Evolutionary conservation across 92 coral and sea anemone genomes (phyloP).

Genomic region (Anthopleura xanthogrammica): DNA sequence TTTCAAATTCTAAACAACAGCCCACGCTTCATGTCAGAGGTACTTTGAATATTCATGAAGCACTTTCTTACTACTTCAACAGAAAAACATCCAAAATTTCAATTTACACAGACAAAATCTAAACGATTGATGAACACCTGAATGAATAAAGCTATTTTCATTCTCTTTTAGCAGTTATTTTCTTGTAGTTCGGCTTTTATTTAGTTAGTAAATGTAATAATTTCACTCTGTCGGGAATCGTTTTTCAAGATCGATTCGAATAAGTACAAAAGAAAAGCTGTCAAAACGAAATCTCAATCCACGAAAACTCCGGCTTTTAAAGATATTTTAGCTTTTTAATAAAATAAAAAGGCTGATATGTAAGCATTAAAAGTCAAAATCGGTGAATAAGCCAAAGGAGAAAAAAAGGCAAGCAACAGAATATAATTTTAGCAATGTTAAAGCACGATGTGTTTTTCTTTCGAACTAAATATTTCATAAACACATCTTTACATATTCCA

Average conservation of each 20-base stretch:
- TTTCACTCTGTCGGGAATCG: neutral
- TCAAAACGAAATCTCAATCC: constrained; percentile 15
- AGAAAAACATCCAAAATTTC: constrained; percentile 2
- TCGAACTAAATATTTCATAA: neutral
- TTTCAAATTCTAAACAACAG: constrained; percentile 27
- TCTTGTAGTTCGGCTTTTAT: neutral
- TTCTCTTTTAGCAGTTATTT: neutral
- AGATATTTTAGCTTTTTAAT: neutral
- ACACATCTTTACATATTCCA: neutral
- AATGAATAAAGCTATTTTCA: neutral
- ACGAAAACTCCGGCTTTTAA: neutral
- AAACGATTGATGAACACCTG: neutral
- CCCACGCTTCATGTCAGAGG: constrained; percentile 51
- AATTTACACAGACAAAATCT: neutral
- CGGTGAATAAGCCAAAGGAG: neutral
- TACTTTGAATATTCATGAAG: constrained; percentile 34
- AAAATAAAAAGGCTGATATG: neutral
- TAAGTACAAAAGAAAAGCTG: constrained; percentile 10
- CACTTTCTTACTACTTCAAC: constrained; percentile 5
- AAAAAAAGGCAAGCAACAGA: neutral
- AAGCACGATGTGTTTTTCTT: neutral
- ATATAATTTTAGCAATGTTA: neutral
- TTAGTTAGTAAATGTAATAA: constrained; percentile 13
- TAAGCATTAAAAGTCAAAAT: neutral
- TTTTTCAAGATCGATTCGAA: neutral